Evolutionary conservation across 2,797 vertebrate species (phyloP).

Genomic region (Anolis apletophallus): DNA sequence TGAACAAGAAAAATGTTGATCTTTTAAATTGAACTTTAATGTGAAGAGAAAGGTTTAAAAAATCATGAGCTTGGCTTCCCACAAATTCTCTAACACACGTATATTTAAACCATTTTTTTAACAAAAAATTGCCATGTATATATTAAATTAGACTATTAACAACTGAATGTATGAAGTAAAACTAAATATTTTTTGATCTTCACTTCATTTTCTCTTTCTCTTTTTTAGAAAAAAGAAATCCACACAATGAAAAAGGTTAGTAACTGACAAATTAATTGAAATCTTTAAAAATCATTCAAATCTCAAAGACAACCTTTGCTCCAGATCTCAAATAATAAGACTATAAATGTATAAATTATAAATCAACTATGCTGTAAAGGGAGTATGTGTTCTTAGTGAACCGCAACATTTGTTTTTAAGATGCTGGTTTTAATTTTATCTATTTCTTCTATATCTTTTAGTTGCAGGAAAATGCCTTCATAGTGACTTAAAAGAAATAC

Average conservation of each 20-base stretch:
- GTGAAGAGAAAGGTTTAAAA: constrained; percentile 35
- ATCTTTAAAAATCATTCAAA: background rate
- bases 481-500: background rate
- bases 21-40: background rate
- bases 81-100: constrained; percentile 14
- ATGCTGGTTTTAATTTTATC: background rate
- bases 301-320: constrained; percentile 9
- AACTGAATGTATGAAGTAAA: constrained; percentile 35
- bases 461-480: background rate
- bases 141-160: constrained; percentile 30
- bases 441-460: background rate
- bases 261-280: constrained; percentile 47
- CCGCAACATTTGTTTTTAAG: background rate
- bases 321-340: background rate
- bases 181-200: constrained; percentile 48
- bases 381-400: background rate
- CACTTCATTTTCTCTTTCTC: constrained; percentile 64
- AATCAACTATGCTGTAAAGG: background rate
- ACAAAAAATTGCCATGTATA: background rate
- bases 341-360: background rate
- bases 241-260: constrained; percentile 77
- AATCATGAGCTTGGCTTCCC: constrained; percentile 21
- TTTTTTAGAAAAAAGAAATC: constrained; percentile 77
- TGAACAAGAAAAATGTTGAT: constrained; percentile 20
- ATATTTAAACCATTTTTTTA: background rate